Evolutionary conservation across 2,113 vertebrate species (phyloP), one percentile per base, ranked within the genome.

Genomic region (Corapipo altera): DNA sequence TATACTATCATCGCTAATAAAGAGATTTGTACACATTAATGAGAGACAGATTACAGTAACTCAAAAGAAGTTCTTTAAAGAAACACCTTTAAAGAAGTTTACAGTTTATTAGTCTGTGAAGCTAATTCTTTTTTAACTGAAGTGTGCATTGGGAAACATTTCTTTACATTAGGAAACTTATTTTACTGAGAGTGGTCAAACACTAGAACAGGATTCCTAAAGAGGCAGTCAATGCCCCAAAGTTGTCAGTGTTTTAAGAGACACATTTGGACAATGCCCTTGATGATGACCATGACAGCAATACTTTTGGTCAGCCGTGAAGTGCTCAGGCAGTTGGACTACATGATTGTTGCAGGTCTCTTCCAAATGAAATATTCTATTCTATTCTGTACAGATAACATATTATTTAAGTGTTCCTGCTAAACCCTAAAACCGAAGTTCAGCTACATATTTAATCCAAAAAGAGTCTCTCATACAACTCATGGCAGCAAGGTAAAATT

Each of bases 281-380:
- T 62, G 13, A 51, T 16, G 46, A 24, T 20, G 12, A 71, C 8
- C 26, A 20, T 24, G 30, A 90, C 8, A 32, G 55, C 9, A 55
- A 55, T 21, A 69, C 23, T 72, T 92, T 2, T 27, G 8, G 32
- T 77, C 44, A 73, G 58, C 35, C 21, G 71, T 24, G 10, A 76
- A 72, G 8, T 5, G 4, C 8, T 41, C 46, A 82, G 32, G 22
- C 27, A 91, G 59, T 24, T 65, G 13, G 46, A 77, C 46, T 11
- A 62, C 30, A 33, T 32, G 14, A 54, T 5, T 1, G 0, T 0
- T 65, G 39, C 12, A 80, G 8, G 23, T 37, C 43, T 19, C 62
- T 73, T 72, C 54, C 55, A 89, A 76, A 37, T 19, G 5, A 69
- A 74, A 72, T 15, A 77, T 2, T 74, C n/a, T 87, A 13, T 52